Base-by-base conservation (phyloP, 2,113 vertebrate genomes). In the Rhinolophus sinicus region DNA sequence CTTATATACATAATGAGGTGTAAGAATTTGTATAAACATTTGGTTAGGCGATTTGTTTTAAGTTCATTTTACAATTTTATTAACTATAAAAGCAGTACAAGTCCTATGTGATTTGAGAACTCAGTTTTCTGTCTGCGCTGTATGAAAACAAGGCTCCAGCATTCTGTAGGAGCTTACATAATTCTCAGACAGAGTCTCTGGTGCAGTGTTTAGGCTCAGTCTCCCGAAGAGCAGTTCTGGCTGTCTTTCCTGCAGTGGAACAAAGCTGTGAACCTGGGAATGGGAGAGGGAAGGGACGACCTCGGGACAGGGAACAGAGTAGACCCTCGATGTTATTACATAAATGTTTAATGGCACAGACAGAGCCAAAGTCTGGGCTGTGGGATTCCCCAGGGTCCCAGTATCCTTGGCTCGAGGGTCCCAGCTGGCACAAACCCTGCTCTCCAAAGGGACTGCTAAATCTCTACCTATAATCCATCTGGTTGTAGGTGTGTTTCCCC, bases 121-220 rank as follows among this genome's bases (percentile, higher is more conserved):
- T 76, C 75, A 8, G 8, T 8, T 67, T 92, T 70, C 62, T 1
- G 70, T 30, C 70, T 67, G 30, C 81, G 85, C 72, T 88, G 60
- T 19, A 15, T 87, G 40, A 80, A 76, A 47, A 19, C 0, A 3
- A 89, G 70, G 28, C 91, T 92, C 70, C 30, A 3, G 82, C 64
- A 3, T 69, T 58, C 92, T 93, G 54, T 58, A 50, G 73, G 44
- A 60, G 96, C 94, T 96, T 96, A 96, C 69, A 15, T 85, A 96
- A 94, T 50, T 85, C 81, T 58, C 76, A 97, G 76, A 85, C 94
- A 70, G 86, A 76, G 26, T 35, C 44, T 93, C 65, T 69, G 67
- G 26, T 50, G 91, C 88, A 73, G 67, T 12, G n/a, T 62, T n/a
- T 16, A 62, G 56, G n/a, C 81, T 96, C 83, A 54, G 54, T 64